These are phyloP conservation scores for Heteromurus nitidus DNA, from an alignment of 2,888 invertebrate species.

Conservation along the genomic window DNA sequence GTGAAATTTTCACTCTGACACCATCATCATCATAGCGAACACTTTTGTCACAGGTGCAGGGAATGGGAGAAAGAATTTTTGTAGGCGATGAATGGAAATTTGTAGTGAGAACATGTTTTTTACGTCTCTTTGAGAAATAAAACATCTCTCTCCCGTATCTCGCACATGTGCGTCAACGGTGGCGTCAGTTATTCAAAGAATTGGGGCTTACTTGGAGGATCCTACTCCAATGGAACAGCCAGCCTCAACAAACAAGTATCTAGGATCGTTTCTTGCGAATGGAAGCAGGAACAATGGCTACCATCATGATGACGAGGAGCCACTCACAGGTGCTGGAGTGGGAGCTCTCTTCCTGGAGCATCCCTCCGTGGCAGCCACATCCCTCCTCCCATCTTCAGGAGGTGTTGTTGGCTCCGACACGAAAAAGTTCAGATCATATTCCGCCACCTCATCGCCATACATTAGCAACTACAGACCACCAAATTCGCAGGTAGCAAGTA, in stretches of 20 bases:
- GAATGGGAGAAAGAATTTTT: background rate
- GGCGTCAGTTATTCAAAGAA: slow-evolving; percentile 45
- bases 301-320: slow-evolving; percentile 68
- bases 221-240: slow-evolving; percentile 66
- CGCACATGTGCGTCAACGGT: slow-evolving; percentile 54
- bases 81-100: no score
- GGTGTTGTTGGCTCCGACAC: background rate
- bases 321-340: slow-evolving; percentile 40
- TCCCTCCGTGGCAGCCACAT: slow-evolving; percentile 22
- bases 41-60: background rate
- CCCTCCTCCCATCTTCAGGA: slow-evolving; percentile 15
- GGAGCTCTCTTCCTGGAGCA: background rate
- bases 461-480: slow-evolving; percentile 64
- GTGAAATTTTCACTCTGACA: no score
- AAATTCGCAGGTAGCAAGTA: slow-evolving; percentile 49
- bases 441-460: slow-evolving; percentile 70
- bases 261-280: slow-evolving; percentile 54
- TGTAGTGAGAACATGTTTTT: background rate
- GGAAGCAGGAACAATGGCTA: slow-evolving; percentile 70
- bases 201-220: slow-evolving; percentile 61
- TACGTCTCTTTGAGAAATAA: background rate
- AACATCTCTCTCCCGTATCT: background rate
- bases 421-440: slow-evolving; percentile 64
- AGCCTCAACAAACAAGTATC: slow-evolving; percentile 48
- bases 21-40: background rate